Conservation (phyloP, 2,113 vertebrate genomes). For the Hyla sarda region DNA sequence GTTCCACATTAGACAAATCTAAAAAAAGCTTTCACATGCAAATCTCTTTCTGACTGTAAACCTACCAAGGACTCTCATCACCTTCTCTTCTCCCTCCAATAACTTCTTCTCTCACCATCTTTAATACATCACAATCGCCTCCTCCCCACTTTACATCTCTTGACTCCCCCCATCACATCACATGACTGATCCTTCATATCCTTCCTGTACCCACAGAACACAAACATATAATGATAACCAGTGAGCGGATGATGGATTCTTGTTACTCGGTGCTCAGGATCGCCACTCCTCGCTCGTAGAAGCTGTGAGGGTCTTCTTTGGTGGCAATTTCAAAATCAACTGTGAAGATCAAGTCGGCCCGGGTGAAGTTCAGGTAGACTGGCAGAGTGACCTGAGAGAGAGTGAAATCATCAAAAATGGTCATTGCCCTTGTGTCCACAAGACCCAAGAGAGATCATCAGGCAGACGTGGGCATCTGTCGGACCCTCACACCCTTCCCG, state of each 20-base stretch:
- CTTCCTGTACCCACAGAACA: slow-evolving; percentile 1
- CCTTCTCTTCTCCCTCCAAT: neutral
- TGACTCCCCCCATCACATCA: neutral
- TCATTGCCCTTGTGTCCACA: no score
- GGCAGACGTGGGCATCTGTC: neutral
- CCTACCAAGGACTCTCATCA: neutral
- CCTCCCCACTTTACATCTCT: neutral
- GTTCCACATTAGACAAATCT: slow-evolving; percentile 2
- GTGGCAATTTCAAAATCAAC: slow-evolving; percentile 97
- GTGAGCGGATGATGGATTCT: neutral
- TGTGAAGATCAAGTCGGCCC: slow-evolving; percentile 95
- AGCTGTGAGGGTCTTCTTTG: slow-evolving; percentile 94
- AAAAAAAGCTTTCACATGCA: slow-evolving; percentile 3
- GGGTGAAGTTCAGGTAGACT: slow-evolving; percentile 97
- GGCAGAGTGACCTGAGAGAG: slow-evolving; percentile 88
- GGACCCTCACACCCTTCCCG: neutral
- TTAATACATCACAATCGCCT: neutral
- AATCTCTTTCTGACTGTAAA: neutral
- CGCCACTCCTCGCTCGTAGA: slow-evolving; percentile 96
- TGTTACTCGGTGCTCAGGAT: slow-evolving; percentile 91
- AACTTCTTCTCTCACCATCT: neutral
- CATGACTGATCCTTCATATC: neutral
- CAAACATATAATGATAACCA: neutral
- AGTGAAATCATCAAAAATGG: no score
- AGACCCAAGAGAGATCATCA: neutral